Percentiles rank a stretch among this genome's conserved stretches.
These are phyloP conservation scores for Phoxinus phoxinus DNA, from an alignment of 2,113 vertebrate species.

Conservation along the genomic window DNA sequence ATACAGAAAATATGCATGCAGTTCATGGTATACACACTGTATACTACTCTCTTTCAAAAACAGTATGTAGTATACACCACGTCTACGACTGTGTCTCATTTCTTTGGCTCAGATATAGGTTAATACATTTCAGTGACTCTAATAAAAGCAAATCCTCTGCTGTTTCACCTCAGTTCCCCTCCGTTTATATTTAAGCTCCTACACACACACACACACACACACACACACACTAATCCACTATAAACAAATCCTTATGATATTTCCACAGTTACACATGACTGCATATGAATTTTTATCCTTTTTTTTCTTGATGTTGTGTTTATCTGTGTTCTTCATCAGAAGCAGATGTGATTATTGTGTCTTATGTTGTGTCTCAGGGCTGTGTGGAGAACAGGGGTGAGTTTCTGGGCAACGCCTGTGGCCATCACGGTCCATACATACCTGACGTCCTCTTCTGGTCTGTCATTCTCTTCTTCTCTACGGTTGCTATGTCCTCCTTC, in stretches of 20 bases:
- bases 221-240: slow-evolving; percentile 4
- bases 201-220: slow-evolving; percentile 4
- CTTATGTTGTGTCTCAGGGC: slow-evolving; percentile 76
- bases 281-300: neutral
- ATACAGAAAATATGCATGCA: neutral
- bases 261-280: neutral
- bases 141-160: slow-evolving; percentile 38
- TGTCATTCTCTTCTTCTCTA: slow-evolving; percentile 96
- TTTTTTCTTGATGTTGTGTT: neutral
- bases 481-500: slow-evolving; percentile 92
- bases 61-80: neutral
- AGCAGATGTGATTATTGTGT: neutral
- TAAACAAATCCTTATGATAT: slow-evolving; percentile 5
- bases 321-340: neutral
- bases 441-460: slow-evolving; percentile 99
- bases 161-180: slow-evolving; percentile 25
- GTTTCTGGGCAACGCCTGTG: slow-evolving; percentile 88
- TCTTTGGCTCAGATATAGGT: slow-evolving; percentile 10
- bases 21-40: neutral
- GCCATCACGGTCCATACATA: slow-evolving; percentile 91
- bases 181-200: slow-evolving; percentile 16
- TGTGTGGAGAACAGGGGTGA: slow-evolving; percentile 86
- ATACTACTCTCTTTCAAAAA: neutral
- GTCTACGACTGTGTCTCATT: neutral
- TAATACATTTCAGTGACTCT: neutral